Evolutionary conservation across 2,888 invertebrate species (phyloP).

Genomic region (Aporophyla lueneburgensis): DNA sequence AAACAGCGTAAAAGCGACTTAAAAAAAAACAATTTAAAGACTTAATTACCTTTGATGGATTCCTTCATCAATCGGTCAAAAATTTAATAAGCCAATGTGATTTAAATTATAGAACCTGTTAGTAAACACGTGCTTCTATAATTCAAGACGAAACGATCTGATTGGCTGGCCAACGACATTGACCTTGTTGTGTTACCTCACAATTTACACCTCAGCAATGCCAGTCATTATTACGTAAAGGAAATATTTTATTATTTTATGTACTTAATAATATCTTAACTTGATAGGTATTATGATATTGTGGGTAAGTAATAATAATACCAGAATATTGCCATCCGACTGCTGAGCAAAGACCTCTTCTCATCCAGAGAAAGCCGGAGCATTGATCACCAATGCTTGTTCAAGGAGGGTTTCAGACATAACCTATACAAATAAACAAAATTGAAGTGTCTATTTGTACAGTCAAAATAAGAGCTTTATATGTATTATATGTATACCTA

Average conservation of each 20-base stretch:
- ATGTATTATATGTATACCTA: too few relatives aligned
- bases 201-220: slow-evolving; percentile 42
- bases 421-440: too few relatives aligned
- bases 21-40: too few relatives aligned
- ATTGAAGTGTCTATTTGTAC: too few relatives aligned
- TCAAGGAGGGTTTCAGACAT: too few relatives aligned
- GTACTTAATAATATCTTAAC: not conserved
- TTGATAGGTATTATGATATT: not conserved
- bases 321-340: too few relatives aligned
- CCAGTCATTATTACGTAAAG: slow-evolving; percentile 33
- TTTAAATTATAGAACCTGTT: slow-evolving; percentile 31
- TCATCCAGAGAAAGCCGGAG: too few relatives aligned
- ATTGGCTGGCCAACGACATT: slow-evolving; percentile 45
- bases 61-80: slow-evolving; percentile 1
- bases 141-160: slow-evolving; percentile 8
- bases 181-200: slow-evolving; percentile 57
- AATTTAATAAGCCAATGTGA: not conserved
- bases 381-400: too few relatives aligned
- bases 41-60: not conserved
- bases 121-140: slow-evolving; percentile 22
- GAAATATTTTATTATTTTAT: slow-evolving; percentile 29
- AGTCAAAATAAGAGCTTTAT: too few relatives aligned
- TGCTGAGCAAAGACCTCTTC: too few relatives aligned
- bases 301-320: not conserved
- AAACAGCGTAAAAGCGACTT: not conserved